Base-by-base conservation (phyloP, 1,140 invertebrate species). In the Trachymyrmex cornetzi region DNA sequence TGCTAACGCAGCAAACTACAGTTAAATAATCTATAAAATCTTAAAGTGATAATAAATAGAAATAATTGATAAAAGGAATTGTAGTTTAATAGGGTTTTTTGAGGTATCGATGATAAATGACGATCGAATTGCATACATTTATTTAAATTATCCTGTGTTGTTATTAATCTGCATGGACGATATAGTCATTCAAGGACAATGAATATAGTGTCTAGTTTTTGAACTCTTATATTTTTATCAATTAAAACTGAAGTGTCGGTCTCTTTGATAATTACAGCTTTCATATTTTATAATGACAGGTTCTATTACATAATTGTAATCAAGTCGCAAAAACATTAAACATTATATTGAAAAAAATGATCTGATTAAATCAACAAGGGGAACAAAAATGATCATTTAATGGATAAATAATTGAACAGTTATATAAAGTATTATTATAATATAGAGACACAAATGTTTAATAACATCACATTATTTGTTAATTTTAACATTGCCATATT, bases 121-220 rank as follows among this genome's bases (percentile, higher is more conserved):
- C 11, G 9, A 44, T 44, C 9, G 9, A 44, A 44, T 44, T 44
- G 38, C 38, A 44, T 11, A 24, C 59, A 79, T 64, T 79, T 79
- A 64, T 64, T 79, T 79, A 64, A 79, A 79, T 79, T 64, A 79
- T 64, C 24, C 0, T n/a, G 75, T 16, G 38, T 44, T 44, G 11
- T 38, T 63, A 63, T 24, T 19, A 30, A 64, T 77, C 22, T 19
- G 75, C 24, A 27, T 48, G 59, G 24, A 16, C 24, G 22, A 79
- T 27, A 79, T 27, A 79, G 38, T 24, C 74, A 38, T 38, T 44
- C 19, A 30, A 48, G 24, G 1, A 27, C 24, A n/a, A 79, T 64
- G 24, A 79, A 79, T 79, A 77, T 48, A 22, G 16, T 22, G 11
- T 44, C 38, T 44, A 44, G 38, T 44, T 44, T 44, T 44, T 11